Base-by-base conservation (phyloP, 2,797 vertebrate species). In the Anas capensis region DNA sequence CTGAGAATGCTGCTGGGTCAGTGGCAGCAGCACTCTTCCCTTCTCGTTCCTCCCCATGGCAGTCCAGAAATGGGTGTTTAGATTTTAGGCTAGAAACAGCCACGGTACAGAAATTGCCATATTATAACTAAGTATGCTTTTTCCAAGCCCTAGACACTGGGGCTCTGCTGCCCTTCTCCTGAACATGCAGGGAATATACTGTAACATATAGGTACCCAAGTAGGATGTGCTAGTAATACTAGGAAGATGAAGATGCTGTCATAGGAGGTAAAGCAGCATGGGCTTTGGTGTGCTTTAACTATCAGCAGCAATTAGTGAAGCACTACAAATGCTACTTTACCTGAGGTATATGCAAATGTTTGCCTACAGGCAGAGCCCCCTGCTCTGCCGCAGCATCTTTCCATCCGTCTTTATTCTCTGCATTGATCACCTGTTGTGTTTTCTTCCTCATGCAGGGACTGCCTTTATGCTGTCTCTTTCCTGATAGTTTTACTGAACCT, bases 101-200 rank as follows among this genome's bases (percentile, higher is more conserved):
- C 29, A 6, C 2, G 1, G 29, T n/a, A 31, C 2, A 1, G 56
- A 14, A 40, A 72, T 48, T 92, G 56, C 31, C 3, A 1, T 69
- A 13, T 62, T 76, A 29, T 7, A 54, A 38, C 16, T 61, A 42
- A 72, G 15, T 15, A 4, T 75, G 5, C 27, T 86, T 90, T 83
- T 70, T 21, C 40, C 40, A 71, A 60, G 49, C 16, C 18, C 6
- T 57, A 29, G 40, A 15, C 11, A 4, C 3, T n/a, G 10, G 4
- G 18, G 15, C 64, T 77, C 4, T 56, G 46, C 29, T 73, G 48
- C 34, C 17, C 26, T 82, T 89, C 18, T 86, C 7, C 31, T 40
- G 38, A 58, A 23, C 2, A 1, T 36, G 12, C 34, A 60, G 62
- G 14, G 18, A 64, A 23, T 1, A 0, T 36, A 9, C 5, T 3